Conservation (phyloP, 2,113 vertebrate genomes). For the Sinosuthora webbiana region DNA sequence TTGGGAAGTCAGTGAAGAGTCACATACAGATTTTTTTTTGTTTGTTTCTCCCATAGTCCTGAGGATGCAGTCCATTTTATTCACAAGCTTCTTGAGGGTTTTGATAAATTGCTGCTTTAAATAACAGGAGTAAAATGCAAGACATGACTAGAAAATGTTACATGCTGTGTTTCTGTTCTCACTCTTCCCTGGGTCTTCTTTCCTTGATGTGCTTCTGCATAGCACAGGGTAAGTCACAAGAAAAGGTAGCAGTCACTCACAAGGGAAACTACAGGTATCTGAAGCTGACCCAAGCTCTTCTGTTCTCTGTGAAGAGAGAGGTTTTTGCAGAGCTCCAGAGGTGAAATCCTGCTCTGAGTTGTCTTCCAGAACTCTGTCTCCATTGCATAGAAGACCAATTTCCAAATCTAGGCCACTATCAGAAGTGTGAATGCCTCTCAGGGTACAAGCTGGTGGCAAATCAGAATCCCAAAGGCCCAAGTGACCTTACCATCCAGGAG, state of each 20-base stretch:
- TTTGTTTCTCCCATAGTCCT: not conserved
- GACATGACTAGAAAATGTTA: not conserved
- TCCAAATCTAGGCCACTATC: not conserved
- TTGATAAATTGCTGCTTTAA: not conserved
- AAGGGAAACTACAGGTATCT: not conserved
- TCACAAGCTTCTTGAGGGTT: not conserved
- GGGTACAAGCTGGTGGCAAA: not conserved
- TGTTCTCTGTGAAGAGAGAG: not conserved
- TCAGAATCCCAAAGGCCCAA: not conserved
- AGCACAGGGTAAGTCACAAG: not conserved
- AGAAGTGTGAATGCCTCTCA: not conserved
- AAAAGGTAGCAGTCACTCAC: not conserved
- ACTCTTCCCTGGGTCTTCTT: not conserved
- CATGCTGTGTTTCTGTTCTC: not conserved
- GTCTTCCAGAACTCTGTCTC: not conserved
- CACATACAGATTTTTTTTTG: rapidly evolving
- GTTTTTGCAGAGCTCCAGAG: not conserved
- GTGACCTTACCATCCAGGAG: not conserved
- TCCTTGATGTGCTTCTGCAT: not conserved
- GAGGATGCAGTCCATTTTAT: not conserved
- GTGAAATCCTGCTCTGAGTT: not conserved
- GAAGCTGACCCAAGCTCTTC: not conserved
- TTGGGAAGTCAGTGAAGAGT: not conserved
- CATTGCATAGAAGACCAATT: not conserved
- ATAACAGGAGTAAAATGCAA: not conserved